Evolutionary conservation across 2,113 vertebrate genomes (phyloP).

Genomic region (Ammodytes dubius): DNA sequence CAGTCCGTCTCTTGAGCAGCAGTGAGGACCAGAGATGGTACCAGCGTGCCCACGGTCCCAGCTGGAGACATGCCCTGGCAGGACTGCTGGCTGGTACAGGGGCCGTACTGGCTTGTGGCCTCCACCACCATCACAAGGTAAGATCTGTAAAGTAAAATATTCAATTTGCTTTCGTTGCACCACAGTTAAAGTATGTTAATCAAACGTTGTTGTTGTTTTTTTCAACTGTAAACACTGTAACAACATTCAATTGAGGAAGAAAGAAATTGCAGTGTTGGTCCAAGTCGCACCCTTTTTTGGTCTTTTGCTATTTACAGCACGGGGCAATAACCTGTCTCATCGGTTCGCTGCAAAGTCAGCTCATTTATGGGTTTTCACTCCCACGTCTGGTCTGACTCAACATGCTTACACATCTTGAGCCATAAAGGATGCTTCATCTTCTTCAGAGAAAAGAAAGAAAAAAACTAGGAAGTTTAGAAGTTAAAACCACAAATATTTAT

Average conservation of each 20-base stretch:
- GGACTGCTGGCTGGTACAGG: slow-evolving; percentile 84
- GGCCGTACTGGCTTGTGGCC: slow-evolving; percentile 76
- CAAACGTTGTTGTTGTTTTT: background rate
- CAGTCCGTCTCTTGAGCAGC: slow-evolving; percentile 56
- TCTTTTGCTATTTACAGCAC: background rate
- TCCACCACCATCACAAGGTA: slow-evolving; percentile 76
- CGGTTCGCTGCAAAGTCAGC: background rate
- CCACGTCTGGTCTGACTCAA: background rate
- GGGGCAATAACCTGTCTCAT: background rate
- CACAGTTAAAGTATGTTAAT: background rate
- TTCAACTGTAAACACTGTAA: background rate
- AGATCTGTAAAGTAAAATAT: background rate
- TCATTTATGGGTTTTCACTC: background rate
- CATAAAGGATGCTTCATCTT: background rate
- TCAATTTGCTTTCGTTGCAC: background rate
- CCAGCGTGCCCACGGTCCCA: slow-evolving; percentile 25
- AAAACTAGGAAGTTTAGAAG: background rate
- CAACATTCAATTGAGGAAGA: background rate
- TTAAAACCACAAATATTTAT: background rate
- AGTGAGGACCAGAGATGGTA: slow-evolving; percentile 54
- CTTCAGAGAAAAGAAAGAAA: too few species aligned
- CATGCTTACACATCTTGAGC: background rate
- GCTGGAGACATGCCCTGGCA: slow-evolving; percentile 75
- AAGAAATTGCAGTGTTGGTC: background rate
- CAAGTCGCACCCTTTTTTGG: background rate